Evolutionary conservation across 2,113 vertebrate genomes (phyloP).

Genomic region (Heptranchias perlo): DNA sequence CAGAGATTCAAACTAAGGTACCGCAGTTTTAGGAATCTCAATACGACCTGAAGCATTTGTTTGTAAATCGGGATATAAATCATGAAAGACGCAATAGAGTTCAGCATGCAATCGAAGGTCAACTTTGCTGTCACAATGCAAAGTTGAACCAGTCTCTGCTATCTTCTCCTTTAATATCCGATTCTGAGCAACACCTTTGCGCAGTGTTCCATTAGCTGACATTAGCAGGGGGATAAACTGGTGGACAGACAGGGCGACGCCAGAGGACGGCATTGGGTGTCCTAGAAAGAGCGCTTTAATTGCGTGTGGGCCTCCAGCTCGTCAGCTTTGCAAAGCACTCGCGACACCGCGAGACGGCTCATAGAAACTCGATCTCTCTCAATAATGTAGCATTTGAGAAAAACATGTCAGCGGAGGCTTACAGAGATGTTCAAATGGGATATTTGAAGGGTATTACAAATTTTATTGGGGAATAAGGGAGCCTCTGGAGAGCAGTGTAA

Average conservation of each 20-base stretch:
- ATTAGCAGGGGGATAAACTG: constrained; percentile 58
- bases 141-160: not conserved
- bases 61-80: not conserved
- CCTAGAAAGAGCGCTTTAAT: constrained; percentile 54
- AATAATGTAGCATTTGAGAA: constrained; percentile 39
- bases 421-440: constrained; percentile 29
- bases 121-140: not conserved
- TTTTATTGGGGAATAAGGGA: not conserved
- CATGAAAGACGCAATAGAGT: not conserved
- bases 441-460: constrained; percentile 30
- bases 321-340: constrained; percentile 44
- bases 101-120: not conserved
- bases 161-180: not conserved
- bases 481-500: not conserved
- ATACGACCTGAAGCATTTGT: not conserved
- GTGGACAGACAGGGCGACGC: constrained; percentile 59
- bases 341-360: constrained; percentile 27
- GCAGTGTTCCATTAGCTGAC: constrained; percentile 52
- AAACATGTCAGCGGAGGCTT: constrained; percentile 5
- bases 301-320: constrained; percentile 48
- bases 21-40: not conserved
- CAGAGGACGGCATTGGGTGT: constrained; percentile 48
- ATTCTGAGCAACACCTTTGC: constrained; percentile 22
- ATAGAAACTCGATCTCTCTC: constrained; percentile 32
- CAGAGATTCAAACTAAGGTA: not conserved